Conservation (phyloP, 2,113 vertebrate species). For the Burhinus bistriatus region DNA sequence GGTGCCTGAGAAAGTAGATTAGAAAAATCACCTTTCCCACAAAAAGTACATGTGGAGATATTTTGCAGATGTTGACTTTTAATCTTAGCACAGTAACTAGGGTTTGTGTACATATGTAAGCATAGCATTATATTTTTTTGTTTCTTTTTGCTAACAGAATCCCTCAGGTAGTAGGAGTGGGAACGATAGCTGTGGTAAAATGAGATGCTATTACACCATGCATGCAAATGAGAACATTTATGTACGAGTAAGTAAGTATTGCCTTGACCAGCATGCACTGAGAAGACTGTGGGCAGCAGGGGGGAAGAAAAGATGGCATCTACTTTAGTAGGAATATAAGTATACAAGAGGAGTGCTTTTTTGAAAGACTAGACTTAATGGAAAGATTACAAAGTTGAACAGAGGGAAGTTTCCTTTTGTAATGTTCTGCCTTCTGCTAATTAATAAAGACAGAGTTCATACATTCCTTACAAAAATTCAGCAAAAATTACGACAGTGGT, state of each 20-base stretch:
- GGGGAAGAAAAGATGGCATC: background rate
- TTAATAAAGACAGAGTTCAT: slow-evolving; percentile 72
- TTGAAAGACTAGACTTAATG: slow-evolving; percentile 35
- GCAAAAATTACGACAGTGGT: slow-evolving; percentile 61
- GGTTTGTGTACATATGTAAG: background rate
- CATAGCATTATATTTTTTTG: background rate
- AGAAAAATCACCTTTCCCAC: slow-evolving; percentile 27
- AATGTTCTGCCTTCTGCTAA: slow-evolving; percentile 62
- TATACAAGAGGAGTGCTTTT: slow-evolving; percentile 22
- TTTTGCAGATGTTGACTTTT: slow-evolving; percentile 41
- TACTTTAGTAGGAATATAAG: slow-evolving; percentile 28
- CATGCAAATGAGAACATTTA: slow-evolving; percentile 29
- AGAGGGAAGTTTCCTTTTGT: slow-evolving; percentile 40
- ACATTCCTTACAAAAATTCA: slow-evolving; percentile 52
- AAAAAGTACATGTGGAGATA: background rate
- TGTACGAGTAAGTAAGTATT: slow-evolving; percentile 24
- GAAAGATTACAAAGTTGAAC: slow-evolving; percentile 51
- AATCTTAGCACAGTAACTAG: background rate
- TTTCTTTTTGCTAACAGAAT: slow-evolving; percentile 3
- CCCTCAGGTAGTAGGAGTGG: background rate
- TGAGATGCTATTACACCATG: background rate
- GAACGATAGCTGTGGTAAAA: background rate
- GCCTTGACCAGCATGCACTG: slow-evolving; percentile 50
- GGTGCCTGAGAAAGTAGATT: background rate
- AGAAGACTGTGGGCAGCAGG: background rate